Conservation (phyloP, 37 sponge, comb jelly and placozoan genomes). For the Corticium candelabrum region DNA sequence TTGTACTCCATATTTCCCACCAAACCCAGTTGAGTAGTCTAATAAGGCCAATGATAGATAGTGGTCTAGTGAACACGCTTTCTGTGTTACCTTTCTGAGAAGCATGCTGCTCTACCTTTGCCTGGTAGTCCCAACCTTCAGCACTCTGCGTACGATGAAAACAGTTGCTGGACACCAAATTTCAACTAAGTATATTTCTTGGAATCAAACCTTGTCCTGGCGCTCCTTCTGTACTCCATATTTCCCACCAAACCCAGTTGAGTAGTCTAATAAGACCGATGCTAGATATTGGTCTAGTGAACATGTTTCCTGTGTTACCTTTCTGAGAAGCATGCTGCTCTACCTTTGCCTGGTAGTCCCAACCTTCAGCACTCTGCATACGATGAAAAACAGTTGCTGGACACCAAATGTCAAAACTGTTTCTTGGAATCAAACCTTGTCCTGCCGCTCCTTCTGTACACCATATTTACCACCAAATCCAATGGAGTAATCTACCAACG, state of each 20-base stretch:
- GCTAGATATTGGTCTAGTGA: too few relatives aligned
- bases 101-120: slow-evolving; percentile 56
- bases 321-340: slow-evolving; percentile 80
- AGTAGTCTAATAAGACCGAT: too few relatives aligned
- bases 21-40: slow-evolving; percentile 59
- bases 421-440: slow-evolving; percentile 16
- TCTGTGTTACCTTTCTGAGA: slow-evolving; percentile 73
- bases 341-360: slow-evolving; percentile 15
- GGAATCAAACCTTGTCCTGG: too few relatives aligned
- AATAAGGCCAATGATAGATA: slow-evolving; percentile 8
- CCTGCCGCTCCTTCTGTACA: slow-evolving; percentile 31
- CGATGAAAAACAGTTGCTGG: neutral
- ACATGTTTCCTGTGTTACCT: too few relatives aligned
- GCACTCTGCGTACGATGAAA: slow-evolving; percentile 53
- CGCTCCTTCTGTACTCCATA: slow-evolving; percentile 32
- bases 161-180: too few relatives aligned
- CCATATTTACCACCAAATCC: slow-evolving; percentile 17
- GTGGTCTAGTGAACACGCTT: too few relatives aligned
- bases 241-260: slow-evolving; percentile 8
- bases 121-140: slow-evolving; percentile 66
- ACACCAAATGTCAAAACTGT: too few relatives aligned
- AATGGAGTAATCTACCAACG: slow-evolving; percentile 11
- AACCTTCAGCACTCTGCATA: neutral
- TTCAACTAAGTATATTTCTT: too few relatives aligned
- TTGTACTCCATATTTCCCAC: slow-evolving; percentile 85